Evolutionary conservation across 2,113 vertebrate genomes (phyloP).

Genomic region (Lophius piscatorius): DNA sequence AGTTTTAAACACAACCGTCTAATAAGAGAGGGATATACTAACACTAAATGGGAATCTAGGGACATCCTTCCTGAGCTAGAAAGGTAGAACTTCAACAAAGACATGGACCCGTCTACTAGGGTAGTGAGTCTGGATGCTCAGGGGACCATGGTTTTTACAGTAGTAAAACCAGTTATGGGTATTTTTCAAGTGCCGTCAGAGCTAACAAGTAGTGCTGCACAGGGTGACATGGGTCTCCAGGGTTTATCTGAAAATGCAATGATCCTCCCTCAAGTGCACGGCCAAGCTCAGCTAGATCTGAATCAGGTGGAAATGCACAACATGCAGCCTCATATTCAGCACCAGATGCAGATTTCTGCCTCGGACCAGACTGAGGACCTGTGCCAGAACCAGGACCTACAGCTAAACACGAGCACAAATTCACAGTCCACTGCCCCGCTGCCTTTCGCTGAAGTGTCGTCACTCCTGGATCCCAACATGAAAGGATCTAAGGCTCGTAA

Average conservation of each 20-base stretch:
- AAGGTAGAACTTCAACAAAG: not conserved
- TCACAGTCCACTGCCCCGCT: constrained; percentile 45
- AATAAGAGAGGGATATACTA: not conserved
- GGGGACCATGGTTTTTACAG: constrained; percentile 73
- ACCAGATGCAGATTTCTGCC: constrained; percentile 63
- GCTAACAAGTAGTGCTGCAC: constrained; percentile 38
- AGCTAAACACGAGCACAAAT: constrained; percentile 9
- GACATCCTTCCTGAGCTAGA: not conserved
- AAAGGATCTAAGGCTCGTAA: constrained; percentile 83
- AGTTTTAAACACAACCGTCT: no score
- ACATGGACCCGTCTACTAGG: constrained; percentile 66
- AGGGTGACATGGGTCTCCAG: constrained; percentile 50
- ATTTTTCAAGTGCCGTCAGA: constrained; percentile 72
- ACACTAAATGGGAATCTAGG: constrained; percentile 12
- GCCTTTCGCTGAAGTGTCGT: constrained; percentile 82
- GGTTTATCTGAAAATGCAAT: constrained; percentile 58
- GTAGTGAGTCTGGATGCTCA: constrained; percentile 69
- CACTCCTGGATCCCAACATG: constrained; percentile 84
- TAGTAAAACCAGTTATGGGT: constrained; percentile 74
- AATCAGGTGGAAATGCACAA: constrained; percentile 65
- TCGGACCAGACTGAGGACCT: constrained; percentile 26
- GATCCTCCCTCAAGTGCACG: constrained; percentile 57
- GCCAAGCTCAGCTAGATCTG: constrained; percentile 48
- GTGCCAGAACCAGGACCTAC: constrained; percentile 51
- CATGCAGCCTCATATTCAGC: constrained; percentile 54